Conservation (phyloP, 30 jellyfish, hydroid and myxozoan species). For the Pseudorhiza aurosa region DNA sequence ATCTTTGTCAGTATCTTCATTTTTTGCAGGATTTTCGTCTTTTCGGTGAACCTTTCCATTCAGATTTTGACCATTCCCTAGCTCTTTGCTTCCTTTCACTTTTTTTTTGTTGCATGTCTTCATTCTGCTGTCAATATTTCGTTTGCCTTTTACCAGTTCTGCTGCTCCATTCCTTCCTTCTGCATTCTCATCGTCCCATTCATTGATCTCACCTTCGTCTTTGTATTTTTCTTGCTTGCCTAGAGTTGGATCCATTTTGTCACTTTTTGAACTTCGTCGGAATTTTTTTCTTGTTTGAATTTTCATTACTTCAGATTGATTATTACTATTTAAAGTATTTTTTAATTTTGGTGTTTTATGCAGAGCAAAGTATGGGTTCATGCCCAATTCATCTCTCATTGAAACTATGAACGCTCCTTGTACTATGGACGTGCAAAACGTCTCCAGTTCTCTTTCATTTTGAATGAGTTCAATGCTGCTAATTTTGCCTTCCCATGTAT, state of each 20-base stretch:
- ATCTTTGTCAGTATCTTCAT: not conserved
- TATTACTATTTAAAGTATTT: not conserved
- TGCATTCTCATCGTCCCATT: not conserved
- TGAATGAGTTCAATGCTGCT: slow-evolving; percentile 9
- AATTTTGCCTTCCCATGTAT: slow-evolving; percentile 58
- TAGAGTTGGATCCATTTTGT: not conserved
- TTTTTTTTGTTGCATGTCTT: not conserved
- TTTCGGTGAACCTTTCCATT: not conserved
- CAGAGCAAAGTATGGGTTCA: slow-evolving; percentile 2
- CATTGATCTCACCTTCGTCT: not conserved
- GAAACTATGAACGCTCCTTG: slow-evolving; percentile 46
- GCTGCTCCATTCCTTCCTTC: not conserved
- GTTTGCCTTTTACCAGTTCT: not conserved
- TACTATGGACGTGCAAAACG: slow-evolving; percentile 28
- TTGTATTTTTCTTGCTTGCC: not conserved
- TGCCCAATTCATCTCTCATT: slow-evolving; percentile 26
- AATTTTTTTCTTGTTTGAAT: not conserved
- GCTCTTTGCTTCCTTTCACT: not conserved
- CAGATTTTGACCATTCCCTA: not conserved
- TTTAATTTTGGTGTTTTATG: slow-evolving; percentile 42
- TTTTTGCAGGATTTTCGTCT: not conserved
- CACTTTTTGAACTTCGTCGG: not conserved
- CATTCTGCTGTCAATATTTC: not conserved
- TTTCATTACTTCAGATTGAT: not conserved
- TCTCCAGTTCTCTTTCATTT: slow-evolving; percentile 35